phyloP scores from a whole-genome alignment of 2,797 vertebrate species.

The Florisuga fusca region DNA sequence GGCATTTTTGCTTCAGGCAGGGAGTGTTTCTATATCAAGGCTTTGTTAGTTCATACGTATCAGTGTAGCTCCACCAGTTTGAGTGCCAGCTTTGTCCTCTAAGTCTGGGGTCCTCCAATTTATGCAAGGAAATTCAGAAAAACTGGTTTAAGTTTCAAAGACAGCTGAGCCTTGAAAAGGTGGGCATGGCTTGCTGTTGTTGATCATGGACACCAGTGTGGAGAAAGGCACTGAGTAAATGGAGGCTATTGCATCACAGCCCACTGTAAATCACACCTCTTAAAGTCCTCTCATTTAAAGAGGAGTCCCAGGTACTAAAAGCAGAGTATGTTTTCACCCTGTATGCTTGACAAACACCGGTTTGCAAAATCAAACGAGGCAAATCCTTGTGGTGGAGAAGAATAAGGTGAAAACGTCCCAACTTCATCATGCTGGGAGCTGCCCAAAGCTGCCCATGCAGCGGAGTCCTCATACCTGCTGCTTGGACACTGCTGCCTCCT shows the following conservation, averaged over 20 bases:
- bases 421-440: rapidly evolving
- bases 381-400: neutral
- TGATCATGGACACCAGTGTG: neutral
- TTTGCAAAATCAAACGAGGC: rapidly evolving
- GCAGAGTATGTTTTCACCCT: neutral
- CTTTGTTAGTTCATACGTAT: neutral
- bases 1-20: neutral
- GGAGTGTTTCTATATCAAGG: neutral
- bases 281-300: neutral
- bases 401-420: rapidly evolving
- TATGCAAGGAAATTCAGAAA: neutral
- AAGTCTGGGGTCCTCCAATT: neutral
- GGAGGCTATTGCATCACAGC: neutral
- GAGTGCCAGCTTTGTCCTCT: neutral
- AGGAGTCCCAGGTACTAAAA: neutral
- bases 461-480: rapidly evolving
- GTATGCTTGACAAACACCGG: neutral
- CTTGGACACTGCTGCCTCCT: rapidly evolving
- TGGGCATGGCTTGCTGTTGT: neutral
- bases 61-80: neutral
- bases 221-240: neutral
- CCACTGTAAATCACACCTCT: neutral
- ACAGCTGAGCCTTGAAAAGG: neutral
- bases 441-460: rapidly evolving
- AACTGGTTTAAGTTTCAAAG: neutral